Base-by-base conservation (phyloP, 2,888 invertebrate genomes). In the Lamproptera curius region DNA sequence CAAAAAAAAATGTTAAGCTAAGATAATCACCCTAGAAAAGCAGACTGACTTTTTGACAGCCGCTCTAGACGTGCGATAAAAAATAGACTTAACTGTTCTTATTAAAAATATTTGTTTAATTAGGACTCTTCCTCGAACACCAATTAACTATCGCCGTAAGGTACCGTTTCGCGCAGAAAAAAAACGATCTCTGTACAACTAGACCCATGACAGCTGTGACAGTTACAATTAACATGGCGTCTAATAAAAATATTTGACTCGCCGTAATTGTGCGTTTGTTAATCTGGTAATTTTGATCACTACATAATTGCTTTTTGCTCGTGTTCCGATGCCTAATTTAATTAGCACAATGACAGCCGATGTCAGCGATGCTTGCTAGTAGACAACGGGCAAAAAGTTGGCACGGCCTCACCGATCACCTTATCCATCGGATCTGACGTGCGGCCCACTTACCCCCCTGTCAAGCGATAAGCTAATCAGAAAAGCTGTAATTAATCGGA, bases 401-500 rank as follows among this genome's bases (percentile, higher is more conserved):
- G 66, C 63, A 56, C 56, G 57, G 56, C 53, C 61, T 50, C 51
- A 52, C 62, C 54, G 59, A 53, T 55, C 56, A 50, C 55, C 59
- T 59, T 63, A 65, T 65, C 65, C 55, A 55, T 51, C 59, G 53
- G 60, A 67, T 65, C 67, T 67, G 70, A 67, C 65, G 61, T 57
- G 52, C 67, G 76, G 66, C 81, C 79, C 54, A 77, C 73, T 76
- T 73, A 70, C 70, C 63, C 63, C 64, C 6, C 47, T 63, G 66
- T 70, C 58, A 65, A 62, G 71, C 70, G 72, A 71, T 68, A 69
- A 67, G 58, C 61, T 76, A 76, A 77, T 81, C 75, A 77, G 74
- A 73, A 73, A 70, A 73, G 66, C 70, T 70, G 70, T 74, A 71
- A 79, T 78, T 78, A 81, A 82, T 76, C 76, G 74, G 73, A 72